phyloP scores from a whole-genome alignment of 2,113 vertebrate species.

The Xenotilapia leptura region DNA sequence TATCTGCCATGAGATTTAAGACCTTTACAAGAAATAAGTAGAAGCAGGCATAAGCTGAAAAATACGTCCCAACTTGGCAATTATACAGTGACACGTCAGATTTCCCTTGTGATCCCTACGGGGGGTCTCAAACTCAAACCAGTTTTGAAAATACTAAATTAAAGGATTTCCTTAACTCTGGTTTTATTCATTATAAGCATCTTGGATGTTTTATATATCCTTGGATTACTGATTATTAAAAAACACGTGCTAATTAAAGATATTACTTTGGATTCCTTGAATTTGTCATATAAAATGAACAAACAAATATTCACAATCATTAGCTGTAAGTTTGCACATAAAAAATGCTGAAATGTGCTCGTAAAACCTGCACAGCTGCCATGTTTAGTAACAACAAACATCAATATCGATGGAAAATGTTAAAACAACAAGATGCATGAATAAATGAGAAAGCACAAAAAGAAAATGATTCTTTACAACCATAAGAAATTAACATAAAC shows the following conservation, averaged over 20 bases:
- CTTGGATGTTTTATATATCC: not conserved
- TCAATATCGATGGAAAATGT: not conserved
- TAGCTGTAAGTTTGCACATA: not conserved
- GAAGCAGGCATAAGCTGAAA: not conserved
- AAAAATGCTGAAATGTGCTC: not conserved
- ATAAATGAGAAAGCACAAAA: not conserved
- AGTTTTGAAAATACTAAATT: not conserved
- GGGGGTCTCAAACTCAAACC: not conserved
- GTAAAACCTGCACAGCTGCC: not conserved
- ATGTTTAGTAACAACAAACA: not conserved
- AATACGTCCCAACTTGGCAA: not conserved
- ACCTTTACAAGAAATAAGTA: not conserved
- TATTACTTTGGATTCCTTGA: not conserved
- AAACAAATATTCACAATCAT: not conserved
- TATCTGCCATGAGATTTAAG: not conserved
- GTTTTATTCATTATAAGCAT: not conserved
- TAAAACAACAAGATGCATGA: not conserved
- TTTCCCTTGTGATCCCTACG: not conserved
- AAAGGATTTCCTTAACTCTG: not conserved
- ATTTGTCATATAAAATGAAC: not conserved
- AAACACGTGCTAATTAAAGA: not conserved
- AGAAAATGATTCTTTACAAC: not conserved
- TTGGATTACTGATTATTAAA: not conserved
- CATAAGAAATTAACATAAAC: constrained; percentile 2
- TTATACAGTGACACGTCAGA: not conserved